phyloP scores from a whole-genome alignment of 2,113 vertebrate genomes.

The Chauna torquata region DNA sequence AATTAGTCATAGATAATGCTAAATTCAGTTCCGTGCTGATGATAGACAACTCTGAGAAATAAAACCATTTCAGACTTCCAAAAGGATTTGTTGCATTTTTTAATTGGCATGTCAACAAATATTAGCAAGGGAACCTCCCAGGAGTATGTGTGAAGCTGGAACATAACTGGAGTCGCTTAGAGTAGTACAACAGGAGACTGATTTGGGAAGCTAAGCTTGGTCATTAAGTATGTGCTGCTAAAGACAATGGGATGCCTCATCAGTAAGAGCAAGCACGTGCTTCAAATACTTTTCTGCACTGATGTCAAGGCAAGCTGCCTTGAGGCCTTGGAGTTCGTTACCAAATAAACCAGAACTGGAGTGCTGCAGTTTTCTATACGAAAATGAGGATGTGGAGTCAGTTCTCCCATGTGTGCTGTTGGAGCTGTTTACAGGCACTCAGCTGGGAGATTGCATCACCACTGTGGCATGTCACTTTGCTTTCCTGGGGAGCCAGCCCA shows the following conservation, averaged over 20 bases:
- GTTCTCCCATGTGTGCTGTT: rapidly evolving
- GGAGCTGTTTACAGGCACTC: background rate
- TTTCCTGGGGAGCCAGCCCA: background rate
- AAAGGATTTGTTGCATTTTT: background rate
- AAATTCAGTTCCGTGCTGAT: background rate
- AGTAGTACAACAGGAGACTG: background rate
- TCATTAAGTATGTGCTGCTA: background rate
- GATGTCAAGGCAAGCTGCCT: background rate
- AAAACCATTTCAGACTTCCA: background rate
- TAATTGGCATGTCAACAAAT: background rate
- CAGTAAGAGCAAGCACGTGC: background rate
- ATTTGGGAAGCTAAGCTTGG: background rate
- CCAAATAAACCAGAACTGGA: background rate
- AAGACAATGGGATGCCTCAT: background rate
- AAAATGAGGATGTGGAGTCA: background rate
- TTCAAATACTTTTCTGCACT: background rate
- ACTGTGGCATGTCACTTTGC: background rate
- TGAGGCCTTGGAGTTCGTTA: background rate
- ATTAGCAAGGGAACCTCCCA: background rate
- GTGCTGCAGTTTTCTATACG: background rate
- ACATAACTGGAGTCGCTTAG: background rate
- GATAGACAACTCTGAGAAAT: background rate
- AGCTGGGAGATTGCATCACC: background rate
- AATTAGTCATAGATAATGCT: background rate
- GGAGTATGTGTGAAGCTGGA: background rate